Percentiles rank a stretch among this genome's conserved stretches.
Evolutionary conservation across 2,888 invertebrate genomes (phyloP).

Genomic region (Athalia circularis): DNA sequence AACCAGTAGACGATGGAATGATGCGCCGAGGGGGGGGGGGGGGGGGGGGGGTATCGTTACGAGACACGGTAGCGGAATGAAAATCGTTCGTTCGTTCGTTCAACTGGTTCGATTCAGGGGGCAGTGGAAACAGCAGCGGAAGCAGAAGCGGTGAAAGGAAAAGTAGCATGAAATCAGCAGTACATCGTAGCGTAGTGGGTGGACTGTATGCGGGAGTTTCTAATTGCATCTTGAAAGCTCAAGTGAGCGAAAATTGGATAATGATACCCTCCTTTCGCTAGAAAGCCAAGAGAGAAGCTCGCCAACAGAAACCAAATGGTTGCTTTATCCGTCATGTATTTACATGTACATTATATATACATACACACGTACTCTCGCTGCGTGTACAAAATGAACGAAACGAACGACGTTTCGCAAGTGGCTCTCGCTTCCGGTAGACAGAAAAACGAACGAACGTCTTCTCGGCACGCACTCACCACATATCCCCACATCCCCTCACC

Average conservation of each 20-base stretch:
- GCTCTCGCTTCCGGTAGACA: slow-evolving; percentile 28
- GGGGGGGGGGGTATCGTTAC: no score
- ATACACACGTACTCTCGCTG: no score
- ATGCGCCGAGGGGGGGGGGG: no score
- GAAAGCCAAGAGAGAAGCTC: not conserved
- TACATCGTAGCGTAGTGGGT: slow-evolving; percentile 19
- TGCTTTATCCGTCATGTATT: no score
- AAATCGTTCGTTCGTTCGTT: no score
- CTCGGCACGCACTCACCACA: slow-evolving; percentile 2
- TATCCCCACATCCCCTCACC: not conserved
- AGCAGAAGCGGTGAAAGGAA: no score
- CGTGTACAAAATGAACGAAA: not conserved
- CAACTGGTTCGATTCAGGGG: no score
- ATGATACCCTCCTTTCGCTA: slow-evolving; percentile 47
- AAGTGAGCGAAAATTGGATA: slow-evolving; percentile 55
- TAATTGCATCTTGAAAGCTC: slow-evolving; percentile 57
- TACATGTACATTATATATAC: no score
- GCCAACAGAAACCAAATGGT: not conserved
- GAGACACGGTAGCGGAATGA: no score
- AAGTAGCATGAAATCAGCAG: not conserved
- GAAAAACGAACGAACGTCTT: slow-evolving; percentile 21
- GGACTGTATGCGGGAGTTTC: slow-evolving; percentile 42
- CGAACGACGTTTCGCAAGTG: slow-evolving; percentile 10
- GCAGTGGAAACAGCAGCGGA: not conserved
- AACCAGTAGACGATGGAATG: no score